Evolutionary conservation across 2,888 invertebrate species (phyloP).

Genomic region (Lithophane socia): DNA sequence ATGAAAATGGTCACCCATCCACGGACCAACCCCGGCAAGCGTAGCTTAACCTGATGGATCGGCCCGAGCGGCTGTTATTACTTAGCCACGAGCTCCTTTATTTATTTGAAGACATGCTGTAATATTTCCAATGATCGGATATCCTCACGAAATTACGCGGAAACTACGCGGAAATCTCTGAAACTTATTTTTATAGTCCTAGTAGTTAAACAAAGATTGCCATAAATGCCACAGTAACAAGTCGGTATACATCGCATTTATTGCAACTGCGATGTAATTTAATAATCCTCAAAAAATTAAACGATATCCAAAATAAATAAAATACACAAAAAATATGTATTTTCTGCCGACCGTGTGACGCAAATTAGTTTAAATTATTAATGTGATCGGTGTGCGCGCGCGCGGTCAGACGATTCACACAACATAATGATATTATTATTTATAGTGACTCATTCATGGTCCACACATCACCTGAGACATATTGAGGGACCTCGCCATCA

Average conservation of each 20-base stretch:
- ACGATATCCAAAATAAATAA: slow-evolving; percentile 62
- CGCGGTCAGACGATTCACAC: slow-evolving; percentile 32
- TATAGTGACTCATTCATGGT: slow-evolving; percentile 52
- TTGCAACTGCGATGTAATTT: not conserved
- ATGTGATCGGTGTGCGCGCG: slow-evolving; percentile 36
- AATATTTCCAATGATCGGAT: not conserved
- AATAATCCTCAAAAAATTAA: slow-evolving; percentile 6
- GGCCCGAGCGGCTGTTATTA: too few relatives aligned
- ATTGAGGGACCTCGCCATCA: slow-evolving; percentile 2
- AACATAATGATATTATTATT: slow-evolving; percentile 42
- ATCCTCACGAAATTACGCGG: not conserved
- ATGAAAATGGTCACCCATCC: too few relatives aligned
- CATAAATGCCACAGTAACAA: not conserved
- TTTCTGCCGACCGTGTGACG: slow-evolving; percentile 58
- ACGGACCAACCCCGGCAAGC: too few relatives aligned
- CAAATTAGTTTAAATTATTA: slow-evolving; percentile 63
- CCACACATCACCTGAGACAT: slow-evolving; percentile 39
- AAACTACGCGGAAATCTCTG: not conserved
- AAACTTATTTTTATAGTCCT: not conserved
- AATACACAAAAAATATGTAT: slow-evolving; percentile 45
- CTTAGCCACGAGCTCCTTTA: too few relatives aligned
- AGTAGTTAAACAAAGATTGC: too few relatives aligned
- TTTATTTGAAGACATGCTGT: not conserved
- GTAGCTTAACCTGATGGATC: too few relatives aligned
- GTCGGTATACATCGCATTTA: not conserved